Percentiles rank a stretch among this genome's conserved stretches.
These are phyloP conservation scores for Ivindomyrus marchei DNA, from an alignment of 2,113 vertebrate species.

Conservation along the genomic window DNA sequence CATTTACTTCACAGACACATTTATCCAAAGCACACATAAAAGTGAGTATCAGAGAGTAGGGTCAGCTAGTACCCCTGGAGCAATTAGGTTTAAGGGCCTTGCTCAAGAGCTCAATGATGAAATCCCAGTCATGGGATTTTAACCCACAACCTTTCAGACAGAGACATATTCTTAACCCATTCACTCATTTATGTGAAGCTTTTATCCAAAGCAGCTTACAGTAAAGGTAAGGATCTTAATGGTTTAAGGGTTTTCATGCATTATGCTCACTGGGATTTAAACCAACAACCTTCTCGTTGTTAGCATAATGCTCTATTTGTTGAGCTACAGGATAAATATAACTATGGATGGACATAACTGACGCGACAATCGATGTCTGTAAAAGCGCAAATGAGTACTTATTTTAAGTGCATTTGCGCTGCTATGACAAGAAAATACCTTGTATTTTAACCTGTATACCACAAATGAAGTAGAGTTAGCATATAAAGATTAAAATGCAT, in stretches of 20 bases:
- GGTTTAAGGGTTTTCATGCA: not conserved
- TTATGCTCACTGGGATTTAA: not conserved
- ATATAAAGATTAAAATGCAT: too few relatives aligned
- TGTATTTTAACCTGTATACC: too few relatives aligned
- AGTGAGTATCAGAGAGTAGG: not conserved
- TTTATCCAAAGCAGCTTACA: not conserved
- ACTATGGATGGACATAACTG: not conserved
- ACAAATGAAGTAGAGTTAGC: too few relatives aligned
- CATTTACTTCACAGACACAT: not conserved
- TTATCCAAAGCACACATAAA: not conserved
- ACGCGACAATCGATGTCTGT: too few relatives aligned
- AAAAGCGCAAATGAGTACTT: too few relatives aligned
- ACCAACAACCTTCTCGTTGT: not conserved
- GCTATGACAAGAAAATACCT: too few relatives aligned
- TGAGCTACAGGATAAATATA: not conserved
- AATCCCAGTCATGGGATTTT: not conserved
- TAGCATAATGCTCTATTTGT: not conserved
- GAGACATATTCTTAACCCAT: not conserved
- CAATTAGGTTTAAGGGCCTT: not conserved
- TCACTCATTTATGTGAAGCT: not conserved
- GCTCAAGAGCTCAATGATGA: not conserved
- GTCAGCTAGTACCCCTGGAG: not conserved
- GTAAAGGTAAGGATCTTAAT: not conserved
- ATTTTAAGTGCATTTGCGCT: too few relatives aligned
- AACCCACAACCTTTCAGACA: not conserved